Base-by-base conservation (phyloP, 2,113 vertebrate species). In the Oreotrochilus melanogaster region DNA sequence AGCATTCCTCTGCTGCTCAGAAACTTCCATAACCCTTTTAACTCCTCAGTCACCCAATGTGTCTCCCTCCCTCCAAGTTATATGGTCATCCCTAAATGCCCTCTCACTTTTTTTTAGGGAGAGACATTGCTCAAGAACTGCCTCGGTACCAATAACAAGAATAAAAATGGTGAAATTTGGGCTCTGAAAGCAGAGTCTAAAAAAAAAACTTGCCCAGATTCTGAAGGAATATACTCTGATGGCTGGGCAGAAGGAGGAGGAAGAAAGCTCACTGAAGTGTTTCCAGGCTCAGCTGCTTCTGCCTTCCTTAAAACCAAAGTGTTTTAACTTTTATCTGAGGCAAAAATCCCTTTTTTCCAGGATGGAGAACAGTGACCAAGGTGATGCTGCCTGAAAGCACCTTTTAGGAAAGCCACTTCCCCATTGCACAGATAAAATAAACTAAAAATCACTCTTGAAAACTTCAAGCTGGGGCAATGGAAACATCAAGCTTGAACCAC, bases 181-280 rank as follows among this genome's bases (percentile, higher is more conserved):
- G 30, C 71, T 87, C 58, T 67, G 60, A 83, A 93, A 70, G 64
- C 51, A 73, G 92, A 37, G 83, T 86, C 78, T 95, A 88, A 94
- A 95, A 95, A 37, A 37, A 37, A 95, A 79, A 89, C 21, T 43
- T 66, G 47, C 64, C 74, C 4, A 1, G n/a, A 91, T 93, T 88
- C 69, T 72, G 79, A 91, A 93, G 81, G 82, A 50, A 92, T 85
- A 31, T 69, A 23, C 8, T 1, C 25, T 72, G 83, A 78, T 62
- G 21, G 92, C 71, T 60, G 78, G 35, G 31, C 25, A 81, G 53
- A 25, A 78, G n/a, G 3, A 19, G 1, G 18, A 22, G 45, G 33
- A 92, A 84, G 80, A 78, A 80, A 78, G 56, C 50, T 17, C 61
- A 90, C 17, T 64, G 18, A 45, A 64, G 23, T 53, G 35, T 61